Base-by-base conservation (phyloP, 2,797 vertebrate genomes). In the Characodon lateralis region DNA sequence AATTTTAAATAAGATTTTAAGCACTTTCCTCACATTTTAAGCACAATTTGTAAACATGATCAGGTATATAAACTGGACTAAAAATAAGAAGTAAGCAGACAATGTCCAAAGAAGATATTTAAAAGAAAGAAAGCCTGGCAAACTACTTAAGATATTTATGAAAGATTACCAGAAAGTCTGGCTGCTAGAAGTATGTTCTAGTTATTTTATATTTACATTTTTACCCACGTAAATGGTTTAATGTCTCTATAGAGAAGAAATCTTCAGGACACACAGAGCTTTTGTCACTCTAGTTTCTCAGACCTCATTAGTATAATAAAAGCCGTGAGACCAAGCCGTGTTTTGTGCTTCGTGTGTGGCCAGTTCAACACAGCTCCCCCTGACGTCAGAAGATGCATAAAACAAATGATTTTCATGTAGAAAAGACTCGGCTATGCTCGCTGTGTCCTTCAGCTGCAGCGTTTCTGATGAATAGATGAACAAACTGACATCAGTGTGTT, bases 401-500 rank as follows among this genome's bases (percentile, higher is more conserved):
- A 68, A 78, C 59, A 73, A 79, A 72, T 56, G 56, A 50, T 61
- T 83, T 39, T 55, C 71, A 61, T 72, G 70, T 43, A 73, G 73
- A 83, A 59, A 72, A 74, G 79, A 7, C 48, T 53, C 0, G 0
- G 0, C 61, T 65, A 71, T 76, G 82, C 76, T 80, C 43, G 18
- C 63, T 16, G 59, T 66, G 84, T 43, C 89, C 89, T 88, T 89
- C 80, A 82, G 88, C 88, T 78, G 78, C 71, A 28, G 51, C 18
- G 51, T 56, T 46, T 53, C 78, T 83, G 85, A 87, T 92, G 88
- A 92, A 91, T 89, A 79, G 77, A 88, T 58, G 88, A 86, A 82
- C 89, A 90, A 89, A 86, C 83, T 92, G 90, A 94, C 92, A 82
- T 94, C 93, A 92, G 74, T 13, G 71, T 72, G 83, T 31, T 92